Base-by-base conservation (phyloP, 2,797 vertebrate genomes). In the Chloroceryle amazona region DNA sequence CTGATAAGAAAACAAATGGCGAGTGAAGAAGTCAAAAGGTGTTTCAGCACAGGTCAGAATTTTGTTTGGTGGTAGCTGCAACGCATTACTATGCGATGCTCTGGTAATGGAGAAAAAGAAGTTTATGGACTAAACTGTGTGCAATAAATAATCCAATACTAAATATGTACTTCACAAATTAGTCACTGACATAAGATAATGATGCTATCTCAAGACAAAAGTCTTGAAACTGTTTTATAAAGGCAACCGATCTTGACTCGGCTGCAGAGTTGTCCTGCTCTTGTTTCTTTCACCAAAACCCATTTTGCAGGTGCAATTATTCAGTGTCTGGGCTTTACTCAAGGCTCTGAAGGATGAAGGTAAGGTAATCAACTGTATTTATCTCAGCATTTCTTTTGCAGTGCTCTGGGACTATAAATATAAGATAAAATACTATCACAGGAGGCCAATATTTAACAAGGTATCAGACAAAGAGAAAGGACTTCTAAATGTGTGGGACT, bases 301-400 rank as follows among this genome's bases (percentile, higher is more conserved):
- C 84, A 17, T 86, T 96, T 95, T 95, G 44, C 60, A 90, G 79
- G 74, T 72, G 51, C 65, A 86, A 80, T 93, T 96, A 91, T 91
- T 97, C 83, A 93, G 62, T 51, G 75, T 75, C 76, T 93, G 85
- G 46, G n/a, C 65, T 96, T 61, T 87, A 86, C 41, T 76, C 70
- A 72, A 7, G 29, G 87, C 70, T 95, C 89, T 95, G 87, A 97
- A 96, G 85, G 91, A 95, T 89, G 89, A 94, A 96, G 80, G 78
- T 47, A 90, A 95, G 85, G 78, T 97, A 97, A 97, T 93, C 11
- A 35, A 52, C 57, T 57, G 33, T 81, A 96, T 97, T 97, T 65
- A 95, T 97, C 92, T 97, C 82, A 74, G 18, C 25, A 39, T 75
- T 86, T 92, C 84, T 81, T 95, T 89, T 78, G 42, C 72, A 62